These are phyloP conservation scores for Drosophila tanythrix DNA, from an alignment of 2,888 invertebrate genomes.

Conservation along the genomic window DNA sequence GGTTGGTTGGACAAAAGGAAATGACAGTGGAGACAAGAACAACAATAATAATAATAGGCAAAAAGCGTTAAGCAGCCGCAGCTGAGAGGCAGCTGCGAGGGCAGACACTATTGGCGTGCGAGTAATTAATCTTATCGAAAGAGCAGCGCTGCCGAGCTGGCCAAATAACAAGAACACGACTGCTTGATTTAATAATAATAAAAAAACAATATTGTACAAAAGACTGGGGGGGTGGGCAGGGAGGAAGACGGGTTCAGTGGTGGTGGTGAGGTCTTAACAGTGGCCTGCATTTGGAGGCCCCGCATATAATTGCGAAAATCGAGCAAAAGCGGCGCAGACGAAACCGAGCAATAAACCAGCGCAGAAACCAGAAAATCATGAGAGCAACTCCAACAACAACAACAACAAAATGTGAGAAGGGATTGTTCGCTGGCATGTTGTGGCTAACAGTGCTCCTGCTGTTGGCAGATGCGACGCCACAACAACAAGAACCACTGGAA, in stretches of 20 bases:
- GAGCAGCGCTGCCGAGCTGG: slow-evolving; percentile 40
- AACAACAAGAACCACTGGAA: neutral
- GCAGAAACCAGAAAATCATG: slow-evolving; percentile 14
- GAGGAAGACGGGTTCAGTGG: neutral
- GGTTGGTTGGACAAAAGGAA: slow-evolving; percentile 39
- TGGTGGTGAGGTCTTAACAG: neutral
- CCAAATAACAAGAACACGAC: slow-evolving; percentile 60
- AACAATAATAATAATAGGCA: neutral
- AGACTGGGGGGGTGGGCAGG: neutral
- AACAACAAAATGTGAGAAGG: neutral
- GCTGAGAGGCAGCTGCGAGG: slow-evolving; percentile 10
- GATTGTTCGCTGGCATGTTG: neutral
- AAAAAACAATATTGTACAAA: slow-evolving; percentile 46
- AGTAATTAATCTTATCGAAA: slow-evolving; percentile 73
- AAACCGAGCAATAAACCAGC: slow-evolving; percentile 40
- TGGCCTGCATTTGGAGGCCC: slow-evolving; percentile 17
- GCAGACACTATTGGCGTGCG: slow-evolving; percentile 34
- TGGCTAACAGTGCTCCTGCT: slow-evolving; percentile 4
- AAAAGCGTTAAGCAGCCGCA: slow-evolving; percentile 20
- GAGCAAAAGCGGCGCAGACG: slow-evolving; percentile 42
- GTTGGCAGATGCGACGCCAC: neutral
- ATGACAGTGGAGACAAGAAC: slow-evolving; percentile 12
- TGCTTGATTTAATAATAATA: slow-evolving; percentile 60
- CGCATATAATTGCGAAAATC: slow-evolving; percentile 63
- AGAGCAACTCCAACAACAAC: slow-evolving; percentile 3